Conservation (phyloP, 2,797 vertebrate genomes). For the Arvicola amphibius region DNA sequence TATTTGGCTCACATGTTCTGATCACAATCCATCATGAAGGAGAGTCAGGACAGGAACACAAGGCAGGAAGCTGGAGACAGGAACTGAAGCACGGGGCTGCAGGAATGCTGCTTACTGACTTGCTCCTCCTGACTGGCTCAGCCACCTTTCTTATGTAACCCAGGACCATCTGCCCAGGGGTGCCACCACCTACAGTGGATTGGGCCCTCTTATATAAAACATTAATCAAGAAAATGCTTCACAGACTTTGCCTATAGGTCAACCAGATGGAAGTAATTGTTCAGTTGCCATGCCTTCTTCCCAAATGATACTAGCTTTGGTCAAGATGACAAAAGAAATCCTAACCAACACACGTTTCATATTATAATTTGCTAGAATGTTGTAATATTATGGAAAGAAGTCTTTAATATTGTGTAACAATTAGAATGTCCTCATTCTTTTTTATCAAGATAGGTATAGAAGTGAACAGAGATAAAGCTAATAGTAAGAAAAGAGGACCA, state of each 20-base stretch:
- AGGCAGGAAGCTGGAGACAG: not conserved
- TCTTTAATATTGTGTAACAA: not conserved
- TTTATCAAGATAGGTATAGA: not conserved
- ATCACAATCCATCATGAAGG: not conserved
- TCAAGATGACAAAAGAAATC: not conserved
- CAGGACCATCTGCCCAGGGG: not conserved
- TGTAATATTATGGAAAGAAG: not conserved
- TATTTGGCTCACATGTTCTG: not conserved
- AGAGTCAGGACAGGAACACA: not conserved
- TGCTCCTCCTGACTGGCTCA: not conserved
- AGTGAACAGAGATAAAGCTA: not conserved
- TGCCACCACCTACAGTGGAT: not conserved
- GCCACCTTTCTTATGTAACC: not conserved
- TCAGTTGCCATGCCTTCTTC: not conserved
- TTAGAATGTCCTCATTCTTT: constrained; percentile 19
- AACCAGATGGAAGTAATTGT: not conserved
- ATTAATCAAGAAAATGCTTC: not conserved
- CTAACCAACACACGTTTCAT: not conserved
- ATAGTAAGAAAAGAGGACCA: not conserved
- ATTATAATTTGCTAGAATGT: not conserved
- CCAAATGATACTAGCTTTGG: not conserved
- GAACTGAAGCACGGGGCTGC: not conserved
- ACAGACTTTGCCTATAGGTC: not conserved
- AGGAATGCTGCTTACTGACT: not conserved
- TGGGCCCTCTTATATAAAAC: not conserved